A percentile compares a stretch with the other conserved stretches of the same genome.
Conservation (phyloP, 2,113 vertebrate species). For the Podiceps cristatus region DNA sequence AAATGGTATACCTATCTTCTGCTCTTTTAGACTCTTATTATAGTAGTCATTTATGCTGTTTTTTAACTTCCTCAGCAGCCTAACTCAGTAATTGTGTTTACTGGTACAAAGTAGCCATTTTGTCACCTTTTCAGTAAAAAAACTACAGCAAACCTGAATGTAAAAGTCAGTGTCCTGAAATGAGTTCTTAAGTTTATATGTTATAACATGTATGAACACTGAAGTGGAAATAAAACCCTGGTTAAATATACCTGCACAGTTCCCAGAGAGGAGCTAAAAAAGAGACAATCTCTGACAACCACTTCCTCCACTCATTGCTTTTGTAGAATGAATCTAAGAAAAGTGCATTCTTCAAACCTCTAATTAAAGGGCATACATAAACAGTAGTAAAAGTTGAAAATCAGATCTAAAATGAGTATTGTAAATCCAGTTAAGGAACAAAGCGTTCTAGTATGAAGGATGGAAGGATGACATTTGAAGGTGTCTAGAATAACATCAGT, state of each 20-base stretch:
- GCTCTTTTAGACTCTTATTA: neutral
- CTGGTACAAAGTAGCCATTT: neutral
- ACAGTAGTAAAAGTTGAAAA: neutral
- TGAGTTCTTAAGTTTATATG: neutral
- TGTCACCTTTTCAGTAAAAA: conserved; percentile 20
- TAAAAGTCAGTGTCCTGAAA: conserved; percentile 5
- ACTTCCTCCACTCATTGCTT: neutral
- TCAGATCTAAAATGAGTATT: neutral
- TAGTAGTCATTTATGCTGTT: neutral
- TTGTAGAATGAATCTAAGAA: neutral
- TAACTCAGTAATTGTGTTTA: neutral
- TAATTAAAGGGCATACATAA: neutral
- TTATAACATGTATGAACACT: neutral
- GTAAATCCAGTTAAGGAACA: neutral
- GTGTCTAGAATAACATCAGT: neutral
- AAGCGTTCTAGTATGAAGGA: neutral
- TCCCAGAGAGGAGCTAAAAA: neutral
- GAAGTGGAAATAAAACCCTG: neutral
- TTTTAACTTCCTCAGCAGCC: neutral
- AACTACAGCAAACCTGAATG: neutral
- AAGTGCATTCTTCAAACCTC: neutral
- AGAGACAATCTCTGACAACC: neutral
- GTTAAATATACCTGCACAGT: neutral
- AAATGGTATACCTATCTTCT: neutral
- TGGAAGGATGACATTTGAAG: neutral